Conservation (phyloP, 2,888 invertebrate species). For the Drosophila kambysellisi region DNA sequence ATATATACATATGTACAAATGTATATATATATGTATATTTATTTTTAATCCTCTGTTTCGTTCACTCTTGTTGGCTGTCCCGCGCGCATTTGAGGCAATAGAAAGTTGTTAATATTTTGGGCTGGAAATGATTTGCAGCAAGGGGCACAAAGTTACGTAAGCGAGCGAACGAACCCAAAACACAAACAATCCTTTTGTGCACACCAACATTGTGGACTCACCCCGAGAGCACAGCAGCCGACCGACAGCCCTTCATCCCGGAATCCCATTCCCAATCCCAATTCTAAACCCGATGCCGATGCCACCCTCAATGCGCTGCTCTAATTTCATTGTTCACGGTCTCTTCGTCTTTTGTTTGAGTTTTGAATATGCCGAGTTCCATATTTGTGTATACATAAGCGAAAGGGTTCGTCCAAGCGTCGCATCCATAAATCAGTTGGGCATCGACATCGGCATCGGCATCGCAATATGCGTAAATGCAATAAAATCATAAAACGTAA, state of each 20-base stretch:
- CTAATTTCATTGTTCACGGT: slow-evolving; percentile 81
- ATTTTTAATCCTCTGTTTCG: neutral
- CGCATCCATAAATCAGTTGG: slow-evolving; percentile 80
- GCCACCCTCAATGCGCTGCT: slow-evolving; percentile 72
- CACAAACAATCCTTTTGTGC: slow-evolving; percentile 68
- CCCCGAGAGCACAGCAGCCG: slow-evolving; percentile 17
- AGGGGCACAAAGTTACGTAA: slow-evolving; percentile 67
- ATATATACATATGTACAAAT: neutral
- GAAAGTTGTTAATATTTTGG: slow-evolving; percentile 30
- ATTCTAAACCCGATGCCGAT: slow-evolving; percentile 11
- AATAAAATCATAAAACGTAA: slow-evolving; percentile 81
- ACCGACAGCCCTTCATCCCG: slow-evolving; percentile 6
- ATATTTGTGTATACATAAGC: slow-evolving; percentile 38
- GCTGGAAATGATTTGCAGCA: slow-evolving; percentile 10
- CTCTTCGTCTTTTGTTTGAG: slow-evolving; percentile 66
- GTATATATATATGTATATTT: neutral
- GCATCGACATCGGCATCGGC: slow-evolving; percentile 47
- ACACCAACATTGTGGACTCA: slow-evolving; percentile 20
- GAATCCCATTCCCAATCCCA: neutral
- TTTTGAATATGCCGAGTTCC: slow-evolving; percentile 67
- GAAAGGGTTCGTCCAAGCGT: slow-evolving; percentile 60
- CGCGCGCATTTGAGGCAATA: neutral
- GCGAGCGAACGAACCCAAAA: slow-evolving; percentile 42
- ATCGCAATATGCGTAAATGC: slow-evolving; percentile 76
- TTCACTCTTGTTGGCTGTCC: neutral